phyloP scores from a whole-genome alignment of 35 echinoderm and acorn worm genomes.

The Chiridota heheva region DNA sequence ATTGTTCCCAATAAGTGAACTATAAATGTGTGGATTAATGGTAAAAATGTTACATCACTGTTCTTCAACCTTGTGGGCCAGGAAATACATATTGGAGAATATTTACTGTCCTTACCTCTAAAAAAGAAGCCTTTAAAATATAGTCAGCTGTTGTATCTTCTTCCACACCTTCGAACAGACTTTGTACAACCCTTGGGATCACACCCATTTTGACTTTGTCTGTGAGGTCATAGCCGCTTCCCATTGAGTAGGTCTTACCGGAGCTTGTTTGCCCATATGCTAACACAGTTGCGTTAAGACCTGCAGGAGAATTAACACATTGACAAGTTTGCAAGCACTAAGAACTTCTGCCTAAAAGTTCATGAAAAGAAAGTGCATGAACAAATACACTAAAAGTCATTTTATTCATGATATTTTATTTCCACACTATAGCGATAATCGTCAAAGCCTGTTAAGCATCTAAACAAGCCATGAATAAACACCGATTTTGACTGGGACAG shows the following conservation, averaged over 20 bases:
- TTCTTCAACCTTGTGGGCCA: no score
- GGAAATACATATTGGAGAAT: no score
- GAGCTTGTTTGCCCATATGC: conserved; percentile 97
- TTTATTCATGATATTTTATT: no score
- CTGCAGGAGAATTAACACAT: conserved; percentile 30
- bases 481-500: no score
- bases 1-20: no score
- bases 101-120: conserved; percentile 98
- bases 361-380: no score
- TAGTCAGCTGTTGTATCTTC: conserved; percentile 58
- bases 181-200: conserved; percentile 83
- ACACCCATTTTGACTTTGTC: conserved; percentile 69
- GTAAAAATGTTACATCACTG: background rate
- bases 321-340: background rate
- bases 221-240: conserved; percentile 78
- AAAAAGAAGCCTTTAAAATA: conserved; percentile 74
- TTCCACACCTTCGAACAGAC: conserved; percentile 64
- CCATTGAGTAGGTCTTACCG: conserved; percentile 95
- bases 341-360: no score
- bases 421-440: no score
- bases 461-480: no score
- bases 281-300: conserved; percentile 91
- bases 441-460: no score
- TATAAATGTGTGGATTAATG: background rate
- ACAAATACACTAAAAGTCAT: no score